phyloP scores from a whole-genome alignment of 2,888 invertebrate species.

The Drosophila setosimentum region DNA sequence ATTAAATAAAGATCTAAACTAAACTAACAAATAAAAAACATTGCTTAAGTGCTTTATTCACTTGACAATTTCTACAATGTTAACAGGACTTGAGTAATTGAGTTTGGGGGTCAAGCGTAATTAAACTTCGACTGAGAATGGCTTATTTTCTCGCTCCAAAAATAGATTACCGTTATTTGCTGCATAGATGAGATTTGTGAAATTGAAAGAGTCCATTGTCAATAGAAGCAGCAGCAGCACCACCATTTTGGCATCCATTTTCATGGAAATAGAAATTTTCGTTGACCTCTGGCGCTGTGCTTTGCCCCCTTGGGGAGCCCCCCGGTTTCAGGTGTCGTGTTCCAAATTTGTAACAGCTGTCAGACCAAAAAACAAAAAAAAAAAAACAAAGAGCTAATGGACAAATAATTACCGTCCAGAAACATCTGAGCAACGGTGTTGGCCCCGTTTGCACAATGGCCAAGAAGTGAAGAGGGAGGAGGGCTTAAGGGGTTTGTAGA shows the following conservation, averaged over 20 bases:
- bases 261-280: constrained; percentile 35
- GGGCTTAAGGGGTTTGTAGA: not conserved
- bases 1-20: not conserved
- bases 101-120: not conserved
- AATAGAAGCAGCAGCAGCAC: constrained; percentile 2
- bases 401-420: constrained; percentile 68
- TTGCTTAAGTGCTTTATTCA: not conserved
- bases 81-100: not conserved
- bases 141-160: not conserved
- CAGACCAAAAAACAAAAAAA: constrained; percentile 19
- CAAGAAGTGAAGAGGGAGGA: not conserved
- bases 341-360: constrained; percentile 68
- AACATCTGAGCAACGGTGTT: constrained; percentile 50
- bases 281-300: constrained; percentile 56
- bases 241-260: constrained; percentile 37
- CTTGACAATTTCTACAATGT: not conserved
- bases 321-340: constrained; percentile 47
- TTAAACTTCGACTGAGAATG: constrained; percentile 7
- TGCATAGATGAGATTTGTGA: constrained; percentile 10
- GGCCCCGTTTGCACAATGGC: constrained; percentile 50
- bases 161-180: constrained; percentile 13
- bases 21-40: not conserved
- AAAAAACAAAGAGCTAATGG: constrained; percentile 54
- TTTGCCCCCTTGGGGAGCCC: constrained; percentile 37
- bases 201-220: constrained; percentile 45